Conservation (phyloP, 2,113 vertebrate species). For the Elephantulus edwardii region DNA sequence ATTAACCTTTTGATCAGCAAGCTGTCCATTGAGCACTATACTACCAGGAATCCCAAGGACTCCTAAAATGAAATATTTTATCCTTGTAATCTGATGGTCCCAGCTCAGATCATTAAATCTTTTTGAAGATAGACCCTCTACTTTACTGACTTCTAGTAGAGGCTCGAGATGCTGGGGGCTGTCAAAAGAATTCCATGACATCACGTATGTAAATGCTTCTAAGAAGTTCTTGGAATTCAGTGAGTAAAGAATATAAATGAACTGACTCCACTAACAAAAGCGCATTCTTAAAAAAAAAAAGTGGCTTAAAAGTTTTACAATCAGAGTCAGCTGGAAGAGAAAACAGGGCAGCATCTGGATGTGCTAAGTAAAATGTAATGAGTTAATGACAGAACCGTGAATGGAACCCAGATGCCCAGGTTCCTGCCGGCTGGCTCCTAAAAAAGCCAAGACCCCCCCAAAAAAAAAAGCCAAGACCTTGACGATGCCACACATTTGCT, state of each 20-base stretch:
- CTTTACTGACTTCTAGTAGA: background rate
- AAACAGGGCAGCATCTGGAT: background rate
- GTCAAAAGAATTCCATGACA: background rate
- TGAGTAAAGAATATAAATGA: background rate
- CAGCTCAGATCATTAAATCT: too few species aligned
- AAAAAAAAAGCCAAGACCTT: too few species aligned
- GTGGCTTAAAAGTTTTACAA: background rate
- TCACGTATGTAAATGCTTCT: background rate
- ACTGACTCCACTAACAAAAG: background rate
- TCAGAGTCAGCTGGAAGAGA: constrained; percentile 18
- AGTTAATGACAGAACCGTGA: background rate
- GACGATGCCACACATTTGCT: accelerated
- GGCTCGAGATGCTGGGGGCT: background rate
- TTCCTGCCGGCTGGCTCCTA: background rate
- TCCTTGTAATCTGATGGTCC: background rate
- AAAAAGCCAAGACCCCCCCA: too few species aligned
- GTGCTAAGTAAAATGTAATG: background rate
- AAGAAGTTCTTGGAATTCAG: background rate
- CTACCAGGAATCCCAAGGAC: background rate
- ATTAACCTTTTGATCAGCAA: background rate
- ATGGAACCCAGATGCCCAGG: background rate
- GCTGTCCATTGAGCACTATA: background rate
- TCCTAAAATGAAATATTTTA: accelerated
- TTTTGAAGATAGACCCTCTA: too few species aligned
- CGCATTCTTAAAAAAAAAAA: background rate